Percentiles rank a stretch among this genome's conserved stretches.
Evolutionary conservation across 2,113 vertebrate species (phyloP).

Genomic region (Sakesphorus luctuosus): DNA sequence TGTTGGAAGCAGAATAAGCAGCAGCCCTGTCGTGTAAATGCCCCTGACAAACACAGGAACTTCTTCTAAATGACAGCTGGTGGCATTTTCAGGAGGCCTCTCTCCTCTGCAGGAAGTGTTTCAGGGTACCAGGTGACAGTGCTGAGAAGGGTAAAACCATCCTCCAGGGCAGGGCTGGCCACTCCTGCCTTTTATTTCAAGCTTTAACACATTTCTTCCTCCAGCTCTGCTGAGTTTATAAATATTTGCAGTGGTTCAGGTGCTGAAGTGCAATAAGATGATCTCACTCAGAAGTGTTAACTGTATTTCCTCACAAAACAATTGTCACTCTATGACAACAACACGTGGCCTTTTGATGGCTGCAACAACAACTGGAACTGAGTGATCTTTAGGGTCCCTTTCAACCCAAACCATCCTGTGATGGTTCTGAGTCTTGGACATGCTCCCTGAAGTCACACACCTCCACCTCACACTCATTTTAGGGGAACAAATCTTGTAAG

Average conservation of each 20-base stretch:
- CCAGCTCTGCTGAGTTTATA: neutral
- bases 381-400: neutral
- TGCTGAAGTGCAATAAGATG: neutral
- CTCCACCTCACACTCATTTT: neutral
- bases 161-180: neutral
- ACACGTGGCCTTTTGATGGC: neutral
- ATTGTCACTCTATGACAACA: neutral
- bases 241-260: slow-evolving; percentile 27
- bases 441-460: neutral
- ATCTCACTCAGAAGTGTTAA: neutral
- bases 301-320: neutral
- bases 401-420: neutral
- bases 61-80: neutral
- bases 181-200: neutral
- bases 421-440: neutral
- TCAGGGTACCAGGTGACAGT: neutral
- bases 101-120: neutral
- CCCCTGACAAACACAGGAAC: neutral
- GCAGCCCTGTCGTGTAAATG: neutral
- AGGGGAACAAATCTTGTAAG: neutral
- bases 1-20: neutral
- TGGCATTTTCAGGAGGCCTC: neutral
- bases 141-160: neutral
- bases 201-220: neutral
- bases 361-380: neutral